Evolutionary conservation across 1,140 invertebrate species (phyloP).

Genomic region (Paralvinella palmiformis): DNA sequence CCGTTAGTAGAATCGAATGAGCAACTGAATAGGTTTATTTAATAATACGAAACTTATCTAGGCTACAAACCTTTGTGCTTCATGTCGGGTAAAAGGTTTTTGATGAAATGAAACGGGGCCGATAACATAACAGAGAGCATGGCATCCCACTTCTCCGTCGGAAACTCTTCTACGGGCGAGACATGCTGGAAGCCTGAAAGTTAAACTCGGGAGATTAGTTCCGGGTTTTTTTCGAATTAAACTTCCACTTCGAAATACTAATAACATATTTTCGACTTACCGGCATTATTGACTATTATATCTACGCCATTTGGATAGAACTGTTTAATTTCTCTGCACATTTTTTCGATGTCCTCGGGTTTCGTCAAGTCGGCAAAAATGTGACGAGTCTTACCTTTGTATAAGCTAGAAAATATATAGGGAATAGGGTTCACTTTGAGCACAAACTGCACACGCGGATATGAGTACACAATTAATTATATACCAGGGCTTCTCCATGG

Average conservation of each 20-base stretch:
- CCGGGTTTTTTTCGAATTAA: background rate
- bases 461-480: background rate
- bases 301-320: slow-evolving; percentile 30
- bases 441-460: background rate
- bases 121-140: slow-evolving; percentile 39
- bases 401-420: slow-evolving; percentile 9
- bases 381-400: background rate
- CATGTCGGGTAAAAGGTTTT: slow-evolving; percentile 39
- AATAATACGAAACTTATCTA: too few species aligned
- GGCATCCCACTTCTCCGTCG: slow-evolving; percentile 40
- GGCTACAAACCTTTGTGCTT: slow-evolving; percentile 34
- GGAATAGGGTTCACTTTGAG: too few species aligned
- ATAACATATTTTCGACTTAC: slow-evolving; percentile 17
- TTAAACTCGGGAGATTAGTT: background rate
- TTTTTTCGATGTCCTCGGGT: slow-evolving; percentile 15
- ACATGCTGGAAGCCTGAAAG: slow-evolving; percentile 34
- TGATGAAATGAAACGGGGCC: slow-evolving; percentile 38
- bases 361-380: slow-evolving; percentile 26
- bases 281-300: slow-evolving; percentile 38
- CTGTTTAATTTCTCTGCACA: slow-evolving; percentile 22
- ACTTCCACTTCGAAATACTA: background rate
- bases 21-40: too few species aligned
- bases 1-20: too few species aligned
- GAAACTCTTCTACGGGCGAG: slow-evolving; percentile 35
- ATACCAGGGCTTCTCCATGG: background rate